Conservation (phyloP, 1,140 invertebrate genomes). For the Cherax quadricarinatus region DNA sequence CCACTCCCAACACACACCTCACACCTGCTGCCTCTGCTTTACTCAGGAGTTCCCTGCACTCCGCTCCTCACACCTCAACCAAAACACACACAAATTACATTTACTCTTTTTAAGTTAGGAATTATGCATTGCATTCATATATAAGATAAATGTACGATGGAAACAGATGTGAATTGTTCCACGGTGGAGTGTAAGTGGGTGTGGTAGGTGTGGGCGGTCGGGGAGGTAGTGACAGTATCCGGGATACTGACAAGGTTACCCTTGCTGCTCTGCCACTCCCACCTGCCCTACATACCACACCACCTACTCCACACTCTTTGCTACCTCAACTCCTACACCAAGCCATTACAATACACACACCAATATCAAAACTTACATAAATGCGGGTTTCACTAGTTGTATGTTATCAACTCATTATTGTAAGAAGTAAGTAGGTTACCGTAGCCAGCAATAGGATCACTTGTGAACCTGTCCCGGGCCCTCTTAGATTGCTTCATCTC, state of each 20-base stretch:
- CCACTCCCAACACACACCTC: not conserved
- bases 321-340: not conserved
- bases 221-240: conserved; percentile 31
- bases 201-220: conserved; percentile 16
- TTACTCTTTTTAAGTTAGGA: not conserved
- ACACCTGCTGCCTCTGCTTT: not conserved
- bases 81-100: not conserved
- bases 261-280: conserved; percentile 12
- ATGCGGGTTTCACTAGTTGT: not conserved
- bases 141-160: not conserved
- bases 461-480: too few species aligned
- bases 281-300: not conserved
- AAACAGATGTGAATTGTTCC: not conserved
- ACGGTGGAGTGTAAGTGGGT: conserved; percentile 14
- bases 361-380: not conserved
- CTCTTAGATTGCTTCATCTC: too few species aligned
- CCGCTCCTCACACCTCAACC: not conserved
- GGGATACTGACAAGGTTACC: conserved; percentile 25
- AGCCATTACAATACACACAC: not conserved
- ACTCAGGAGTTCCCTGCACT: not conserved
- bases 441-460: not conserved
- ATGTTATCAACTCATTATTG: not conserved
- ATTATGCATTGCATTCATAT: not conserved
- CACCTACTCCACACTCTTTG: not conserved
- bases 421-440: not conserved